Conservation (phyloP, 2,797 vertebrate genomes). For the Chelonia mydas region DNA sequence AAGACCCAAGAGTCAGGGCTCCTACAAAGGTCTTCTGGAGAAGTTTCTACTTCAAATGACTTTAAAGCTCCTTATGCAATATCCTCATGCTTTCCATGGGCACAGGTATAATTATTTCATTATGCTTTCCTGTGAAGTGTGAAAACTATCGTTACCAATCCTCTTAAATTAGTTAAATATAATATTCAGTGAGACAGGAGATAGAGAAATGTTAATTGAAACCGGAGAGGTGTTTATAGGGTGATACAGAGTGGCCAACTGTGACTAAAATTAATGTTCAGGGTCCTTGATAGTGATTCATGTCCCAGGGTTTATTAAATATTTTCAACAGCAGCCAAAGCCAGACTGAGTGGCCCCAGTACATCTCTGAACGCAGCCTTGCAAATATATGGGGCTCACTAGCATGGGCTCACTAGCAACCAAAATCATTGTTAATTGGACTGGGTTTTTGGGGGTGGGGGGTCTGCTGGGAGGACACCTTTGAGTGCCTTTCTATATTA, state of each 20-base stretch:
- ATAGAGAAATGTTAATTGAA: constrained; percentile 86
- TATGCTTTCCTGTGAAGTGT: constrained; percentile 88
- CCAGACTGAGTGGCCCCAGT: not conserved
- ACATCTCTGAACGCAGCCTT: not conserved
- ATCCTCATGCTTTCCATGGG: constrained; percentile 82
- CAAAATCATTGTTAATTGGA: not conserved
- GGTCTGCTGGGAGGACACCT: not conserved
- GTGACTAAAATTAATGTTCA: constrained; percentile 83
- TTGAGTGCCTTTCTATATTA: accelerated
- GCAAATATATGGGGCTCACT: not conserved
- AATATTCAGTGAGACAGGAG: constrained; percentile 83
- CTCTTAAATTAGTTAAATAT: constrained; percentile 85
- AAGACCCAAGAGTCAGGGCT: not conserved
- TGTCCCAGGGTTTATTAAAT: constrained; percentile 72
- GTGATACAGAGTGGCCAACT: constrained; percentile 80
- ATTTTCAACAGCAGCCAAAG: constrained; percentile 51
- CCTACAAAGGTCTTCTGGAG: not conserved
- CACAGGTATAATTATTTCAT: constrained; percentile 87
- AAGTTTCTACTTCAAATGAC: constrained; percentile 66
- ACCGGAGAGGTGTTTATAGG: constrained; percentile 85
- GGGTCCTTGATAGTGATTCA: constrained; percentile 70
- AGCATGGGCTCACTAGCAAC: constrained; percentile 12
- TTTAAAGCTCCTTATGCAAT: constrained; percentile 79
- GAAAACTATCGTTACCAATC: constrained; percentile 86
- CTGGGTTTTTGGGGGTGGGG: accelerated